Conservation (phyloP, 2,113 vertebrate genomes). For the Cebus imitator region DNA sequence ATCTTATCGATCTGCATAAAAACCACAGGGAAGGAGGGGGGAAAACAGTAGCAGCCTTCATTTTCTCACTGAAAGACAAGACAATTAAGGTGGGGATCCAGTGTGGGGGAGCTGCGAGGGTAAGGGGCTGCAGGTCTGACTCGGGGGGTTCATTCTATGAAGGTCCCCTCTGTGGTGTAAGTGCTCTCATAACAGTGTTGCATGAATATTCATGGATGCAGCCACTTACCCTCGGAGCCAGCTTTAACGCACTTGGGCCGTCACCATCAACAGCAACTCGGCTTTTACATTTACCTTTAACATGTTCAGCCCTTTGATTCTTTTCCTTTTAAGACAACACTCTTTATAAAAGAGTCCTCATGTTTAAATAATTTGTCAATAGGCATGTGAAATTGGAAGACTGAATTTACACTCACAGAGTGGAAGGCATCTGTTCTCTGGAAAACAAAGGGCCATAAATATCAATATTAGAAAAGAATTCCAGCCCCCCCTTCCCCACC, state of each 20-base stretch:
- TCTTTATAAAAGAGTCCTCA: neutral
- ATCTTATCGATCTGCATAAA: neutral
- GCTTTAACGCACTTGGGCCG: no score
- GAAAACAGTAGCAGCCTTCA: neutral
- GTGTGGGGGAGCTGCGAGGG: no score
- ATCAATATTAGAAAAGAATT: slow-evolving; percentile 1
- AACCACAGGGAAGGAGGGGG: neutral
- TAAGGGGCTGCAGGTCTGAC: no score
- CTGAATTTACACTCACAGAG: neutral
- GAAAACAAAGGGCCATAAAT: slow-evolving; percentile 64
- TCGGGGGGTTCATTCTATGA: neutral
- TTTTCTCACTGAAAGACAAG: neutral
- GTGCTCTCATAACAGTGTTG: rapidly evolving
- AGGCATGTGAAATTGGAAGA: neutral
- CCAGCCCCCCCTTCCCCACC: neutral
- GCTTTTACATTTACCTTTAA: neutral
- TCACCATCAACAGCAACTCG: no score
- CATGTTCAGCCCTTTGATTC: neutral
- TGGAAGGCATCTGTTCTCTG: neutral
- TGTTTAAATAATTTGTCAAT: neutral
- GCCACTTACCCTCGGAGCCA: neutral
- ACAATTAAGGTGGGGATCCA: neutral
- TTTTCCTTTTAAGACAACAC: neutral
- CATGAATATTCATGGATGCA: neutral
- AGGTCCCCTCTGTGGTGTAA: no score